Evolutionary conservation across 2,113 vertebrate genomes (phyloP).

Genomic region (Lamprologus ornatipinnis): DNA sequence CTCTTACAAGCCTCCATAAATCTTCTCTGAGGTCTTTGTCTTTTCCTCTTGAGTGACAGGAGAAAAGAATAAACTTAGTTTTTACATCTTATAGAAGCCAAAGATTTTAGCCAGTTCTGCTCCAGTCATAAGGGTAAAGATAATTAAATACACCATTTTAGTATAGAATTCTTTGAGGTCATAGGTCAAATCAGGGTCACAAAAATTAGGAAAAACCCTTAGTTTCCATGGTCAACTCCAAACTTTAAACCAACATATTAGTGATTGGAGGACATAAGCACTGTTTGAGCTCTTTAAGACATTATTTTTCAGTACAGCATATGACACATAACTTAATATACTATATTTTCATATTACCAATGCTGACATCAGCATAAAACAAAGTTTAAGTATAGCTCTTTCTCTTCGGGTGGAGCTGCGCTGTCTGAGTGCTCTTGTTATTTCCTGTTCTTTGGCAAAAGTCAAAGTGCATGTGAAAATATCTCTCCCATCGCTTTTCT

Average conservation of each 20-base stretch:
- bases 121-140: background rate
- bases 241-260: background rate
- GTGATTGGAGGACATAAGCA: background rate
- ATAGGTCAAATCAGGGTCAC: background rate
- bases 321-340: background rate
- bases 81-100: background rate
- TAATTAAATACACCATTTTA: background rate
- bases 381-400: background rate
- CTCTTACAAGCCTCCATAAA: background rate
- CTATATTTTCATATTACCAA: background rate
- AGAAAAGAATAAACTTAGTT: background rate
- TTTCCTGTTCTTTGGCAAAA: rapidly evolving
- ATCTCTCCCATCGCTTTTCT: background rate
- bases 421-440: background rate
- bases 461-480: background rate
- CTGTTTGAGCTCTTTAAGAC: background rate
- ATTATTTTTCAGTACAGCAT: background rate
- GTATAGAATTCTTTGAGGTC: background rate
- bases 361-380: background rate
- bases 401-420: background rate
- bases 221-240: background rate
- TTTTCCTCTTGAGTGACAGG: background rate
- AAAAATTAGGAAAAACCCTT: background rate
- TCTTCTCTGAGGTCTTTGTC: background rate
- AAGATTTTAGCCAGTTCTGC: background rate